phyloP scores from a whole-genome alignment of 2,888 invertebrate species.

The Caprella mutica region DNA sequence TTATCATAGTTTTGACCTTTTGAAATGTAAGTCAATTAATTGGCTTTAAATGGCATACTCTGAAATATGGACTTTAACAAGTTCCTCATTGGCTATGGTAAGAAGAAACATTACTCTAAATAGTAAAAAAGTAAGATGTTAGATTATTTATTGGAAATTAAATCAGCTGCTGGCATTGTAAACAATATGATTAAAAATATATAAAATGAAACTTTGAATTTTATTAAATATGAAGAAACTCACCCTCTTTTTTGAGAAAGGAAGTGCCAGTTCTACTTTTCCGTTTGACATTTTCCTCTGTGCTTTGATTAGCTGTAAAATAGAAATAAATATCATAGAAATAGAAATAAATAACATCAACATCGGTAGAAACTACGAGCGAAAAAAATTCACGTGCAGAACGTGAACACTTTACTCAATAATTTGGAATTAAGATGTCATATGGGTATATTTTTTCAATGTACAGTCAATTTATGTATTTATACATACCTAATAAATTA shows the following conservation, averaged over 20 bases:
- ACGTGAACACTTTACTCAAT: background rate
- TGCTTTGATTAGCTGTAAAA: conserved; percentile 6
- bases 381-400: conserved; percentile 8
- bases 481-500: conserved; percentile 10
- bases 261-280: background rate
- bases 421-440: too few species aligned
- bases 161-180: background rate
- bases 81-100: too few species aligned
- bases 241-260: conserved; percentile 8
- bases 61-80: too few species aligned
- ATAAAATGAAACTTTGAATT: background rate
- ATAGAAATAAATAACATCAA: conserved; percentile 3
- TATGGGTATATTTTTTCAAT: too few species aligned
- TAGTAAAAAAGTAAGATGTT: too few species aligned
- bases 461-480: background rate
- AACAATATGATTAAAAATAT: background rate
- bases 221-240: background rate
- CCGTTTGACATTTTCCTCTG: conserved; percentile 6
- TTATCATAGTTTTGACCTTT: too few species aligned
- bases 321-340: too few species aligned
- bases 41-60: too few species aligned
- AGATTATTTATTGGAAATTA: too few species aligned
- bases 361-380: background rate
- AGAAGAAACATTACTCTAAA: too few species aligned
- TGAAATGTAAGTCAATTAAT: too few species aligned